Base-by-base conservation (phyloP, 2,113 vertebrate genomes). In the Malurus elegans region DNA sequence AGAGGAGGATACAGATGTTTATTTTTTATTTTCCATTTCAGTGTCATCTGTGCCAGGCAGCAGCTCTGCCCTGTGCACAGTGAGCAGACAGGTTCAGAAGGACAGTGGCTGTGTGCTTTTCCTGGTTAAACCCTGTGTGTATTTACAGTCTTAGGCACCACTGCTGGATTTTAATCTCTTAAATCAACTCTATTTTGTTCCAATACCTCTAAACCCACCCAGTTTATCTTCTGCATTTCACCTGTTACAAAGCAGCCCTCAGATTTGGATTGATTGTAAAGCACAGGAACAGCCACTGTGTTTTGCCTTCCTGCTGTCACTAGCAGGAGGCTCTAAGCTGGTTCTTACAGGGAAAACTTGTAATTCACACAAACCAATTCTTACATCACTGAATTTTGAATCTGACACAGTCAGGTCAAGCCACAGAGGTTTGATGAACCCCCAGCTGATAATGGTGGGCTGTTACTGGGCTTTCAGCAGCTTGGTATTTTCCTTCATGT, bases 351-450 rank as follows among this genome's bases (percentile, higher is more conserved):
- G 62, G 54, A 79, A 19, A 36, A 15, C 14, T 25, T 53, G 26
- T 71, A 69, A 66, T 83, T 73, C 50, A 65, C 57, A 58, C 50
- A 36, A 3, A 76, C 13, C 13, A 18, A 25, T 50, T 79, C 57
- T n/a, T 51, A 0, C 3, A 0, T 34, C 7, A 10, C 48, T 76
- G 58, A 60, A 50, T 47, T 78, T 36, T 34, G 44, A 5, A 14
- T 60, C 45, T 0, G 0, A 32, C 18, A 14, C 23, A 4, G 38
- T 28, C 1, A 1, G 29, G 31, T 56, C 50, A 16, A 38, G 45
- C 26, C 56, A 12, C 29, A 51, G 69, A 31, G 48, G 42, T 54
- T 32, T 69, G 64, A 26, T 82, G 53, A 86, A 34, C 18, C 45
- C 65, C 19, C 48, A 8, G 19, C 12, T 6, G 8, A 26, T 53